These are phyloP conservation scores for Pygoscelis adeliae DNA, from an alignment of 2,113 vertebrate species.

Conservation along the genomic window DNA sequence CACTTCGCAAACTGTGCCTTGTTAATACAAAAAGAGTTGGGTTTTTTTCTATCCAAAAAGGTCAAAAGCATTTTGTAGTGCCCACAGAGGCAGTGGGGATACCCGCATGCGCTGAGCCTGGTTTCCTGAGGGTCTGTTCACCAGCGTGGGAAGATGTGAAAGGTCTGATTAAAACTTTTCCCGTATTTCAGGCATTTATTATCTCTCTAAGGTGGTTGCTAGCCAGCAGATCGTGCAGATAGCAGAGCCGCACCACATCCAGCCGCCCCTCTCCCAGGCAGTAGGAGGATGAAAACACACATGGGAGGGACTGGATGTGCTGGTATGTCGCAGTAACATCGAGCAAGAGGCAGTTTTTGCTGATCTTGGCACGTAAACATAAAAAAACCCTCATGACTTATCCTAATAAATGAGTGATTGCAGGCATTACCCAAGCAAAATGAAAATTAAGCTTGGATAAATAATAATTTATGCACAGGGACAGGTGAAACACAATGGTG, in stretches of 20 bases:
- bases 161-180: not conserved
- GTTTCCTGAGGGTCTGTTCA: not conserved
- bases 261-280: not conserved
- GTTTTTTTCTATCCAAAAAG: fast-evolving
- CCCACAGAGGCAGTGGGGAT: not conserved
- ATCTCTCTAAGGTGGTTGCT: not conserved
- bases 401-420: not conserved
- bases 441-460: not conserved
- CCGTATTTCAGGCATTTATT: not conserved
- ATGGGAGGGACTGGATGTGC: not conserved
- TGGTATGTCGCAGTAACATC: not conserved
- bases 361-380: not conserved
- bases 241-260: not conserved
- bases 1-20: not conserved
- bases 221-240: not conserved
- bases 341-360: not conserved
- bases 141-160: not conserved
- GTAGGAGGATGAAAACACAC: not conserved
- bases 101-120: fast-evolving
- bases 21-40: not conserved
- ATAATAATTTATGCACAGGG: not conserved
- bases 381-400: not conserved
- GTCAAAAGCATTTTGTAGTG: not conserved
- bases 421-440: not conserved
- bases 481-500: not conserved